Evolutionary conservation across 2,888 invertebrate species (phyloP), one percentile per base, ranked within the genome.

Genomic region (Dicyrtomina minuta): DNA sequence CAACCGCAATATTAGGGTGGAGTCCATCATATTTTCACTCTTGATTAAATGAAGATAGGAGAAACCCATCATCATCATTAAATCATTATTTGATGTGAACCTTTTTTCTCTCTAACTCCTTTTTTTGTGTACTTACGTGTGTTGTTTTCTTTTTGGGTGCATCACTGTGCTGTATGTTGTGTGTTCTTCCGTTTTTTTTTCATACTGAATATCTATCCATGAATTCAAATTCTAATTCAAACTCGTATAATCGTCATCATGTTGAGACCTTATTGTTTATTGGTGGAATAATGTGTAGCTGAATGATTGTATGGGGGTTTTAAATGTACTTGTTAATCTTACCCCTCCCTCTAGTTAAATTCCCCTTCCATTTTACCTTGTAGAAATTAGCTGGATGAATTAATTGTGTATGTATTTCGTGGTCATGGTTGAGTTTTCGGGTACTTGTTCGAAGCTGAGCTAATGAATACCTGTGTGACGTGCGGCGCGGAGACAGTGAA

Each of bases 41-140:
- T 71, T 75, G 74, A 75, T 76, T 75, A 76, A 76, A 74, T 76
- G 76, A 75, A 74, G 72, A 76, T 75, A 70, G 67, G 68, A 61
- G 59, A 60, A 69, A 65, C 71, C 68, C 66, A 66, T 72, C 71
- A 72, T 69, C 71, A 72, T 69, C 68, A 72, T 69, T 66, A 70
- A 61, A 61, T 70, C 64, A 64, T 64, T 64, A 56, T 55, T 62
- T 56, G 58, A 65, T 60, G 66, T 51, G 55, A 68, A 56, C 59
- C 55, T 39, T 33, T 39, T 33, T 69, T 15, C 49, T 59, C 51
- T 20, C 8, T 46, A 24, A 62, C 24, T 6, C 24, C 26, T 27
- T 27, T 6, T 13, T 43, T 17, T 51, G 41, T 62, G 8, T 49
- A 51, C 26, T 53, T 65, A 26, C n/a, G 24, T 43, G 10, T 24